Conservation (phyloP, 2,888 invertebrate species). For the Cacoxenus indagator region DNA sequence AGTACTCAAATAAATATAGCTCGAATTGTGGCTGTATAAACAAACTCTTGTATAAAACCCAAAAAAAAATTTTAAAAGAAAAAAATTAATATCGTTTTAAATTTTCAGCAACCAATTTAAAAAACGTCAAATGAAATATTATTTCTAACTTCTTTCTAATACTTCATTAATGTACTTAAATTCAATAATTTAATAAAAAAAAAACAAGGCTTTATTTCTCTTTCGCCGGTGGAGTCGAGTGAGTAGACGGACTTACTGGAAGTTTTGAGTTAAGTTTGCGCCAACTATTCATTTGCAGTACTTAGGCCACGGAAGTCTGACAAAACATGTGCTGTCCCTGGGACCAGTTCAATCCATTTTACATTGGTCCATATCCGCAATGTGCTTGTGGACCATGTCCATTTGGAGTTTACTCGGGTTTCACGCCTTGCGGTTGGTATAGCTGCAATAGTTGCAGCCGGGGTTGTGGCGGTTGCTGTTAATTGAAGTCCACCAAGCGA, state of each 20-base stretch:
- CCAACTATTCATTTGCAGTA: background rate
- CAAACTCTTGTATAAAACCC: no score
- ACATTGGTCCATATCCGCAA: constrained; percentile 47
- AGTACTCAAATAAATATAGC: no score
- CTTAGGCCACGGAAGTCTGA: background rate
- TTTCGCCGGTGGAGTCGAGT: background rate
- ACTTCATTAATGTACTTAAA: background rate
- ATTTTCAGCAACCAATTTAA: no score
- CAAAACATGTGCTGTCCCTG: background rate
- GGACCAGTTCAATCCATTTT: constrained; percentile 45
- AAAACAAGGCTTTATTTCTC: background rate
- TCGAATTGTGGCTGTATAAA: no score
- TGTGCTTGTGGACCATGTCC: constrained; percentile 40
- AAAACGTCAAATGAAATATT: no score
- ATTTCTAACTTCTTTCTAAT: background rate
- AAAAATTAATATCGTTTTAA: no score
- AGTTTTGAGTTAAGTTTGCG: background rate
- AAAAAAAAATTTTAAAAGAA: no score
- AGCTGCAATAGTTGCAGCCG: background rate
- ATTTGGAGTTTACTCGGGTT: constrained; percentile 43
- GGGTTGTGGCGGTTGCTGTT: constrained; percentile 17
- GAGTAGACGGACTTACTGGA: background rate
- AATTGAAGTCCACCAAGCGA: background rate
- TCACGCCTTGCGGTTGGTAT: constrained; percentile 38
- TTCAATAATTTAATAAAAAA: background rate